Percentiles rank a stretch among this genome's conserved stretches.
These are phyloP conservation scores for Muntiacus reevesi DNA, from an alignment of 2,113 vertebrate species.

Conservation along the genomic window DNA sequence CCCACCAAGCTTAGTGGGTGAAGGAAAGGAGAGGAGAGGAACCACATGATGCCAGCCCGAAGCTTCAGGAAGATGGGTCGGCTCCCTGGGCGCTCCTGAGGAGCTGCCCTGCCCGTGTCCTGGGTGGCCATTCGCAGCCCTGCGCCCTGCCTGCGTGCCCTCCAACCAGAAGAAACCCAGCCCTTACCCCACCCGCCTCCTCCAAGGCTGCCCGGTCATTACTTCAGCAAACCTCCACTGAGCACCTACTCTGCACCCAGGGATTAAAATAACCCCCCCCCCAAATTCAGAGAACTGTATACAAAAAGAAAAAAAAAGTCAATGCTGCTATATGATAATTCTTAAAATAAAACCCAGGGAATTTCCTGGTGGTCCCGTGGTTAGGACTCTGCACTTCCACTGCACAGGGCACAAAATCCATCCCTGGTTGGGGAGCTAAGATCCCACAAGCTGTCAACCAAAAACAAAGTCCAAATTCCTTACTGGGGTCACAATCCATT, in stretches of 20 bases:
- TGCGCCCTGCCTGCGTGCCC: background rate
- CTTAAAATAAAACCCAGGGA: background rate
- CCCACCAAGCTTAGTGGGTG: background rate
- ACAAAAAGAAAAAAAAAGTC: background rate
- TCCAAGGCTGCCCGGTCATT: background rate
- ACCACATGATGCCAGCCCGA: fast-evolving
- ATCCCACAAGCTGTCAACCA: background rate
- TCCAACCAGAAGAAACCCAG: background rate
- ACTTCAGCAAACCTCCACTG: background rate
- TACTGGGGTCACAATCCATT: background rate
- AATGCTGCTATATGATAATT: background rate
- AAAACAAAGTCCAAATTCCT: background rate
- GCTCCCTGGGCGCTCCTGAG: background rate
- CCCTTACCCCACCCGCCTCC: background rate
- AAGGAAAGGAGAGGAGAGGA: background rate
- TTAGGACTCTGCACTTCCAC: background rate
- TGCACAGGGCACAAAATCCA: background rate
- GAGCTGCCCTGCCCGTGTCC: background rate
- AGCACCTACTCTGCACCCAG: background rate
- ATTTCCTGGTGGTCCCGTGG: background rate
- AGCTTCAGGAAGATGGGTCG: background rate
- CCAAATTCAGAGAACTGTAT: background rate
- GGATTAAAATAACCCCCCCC: background rate
- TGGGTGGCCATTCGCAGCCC: background rate
- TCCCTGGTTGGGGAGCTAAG: background rate